phyloP scores from a whole-genome alignment of 2,113 vertebrate genomes.

The Fregetta grallaria region DNA sequence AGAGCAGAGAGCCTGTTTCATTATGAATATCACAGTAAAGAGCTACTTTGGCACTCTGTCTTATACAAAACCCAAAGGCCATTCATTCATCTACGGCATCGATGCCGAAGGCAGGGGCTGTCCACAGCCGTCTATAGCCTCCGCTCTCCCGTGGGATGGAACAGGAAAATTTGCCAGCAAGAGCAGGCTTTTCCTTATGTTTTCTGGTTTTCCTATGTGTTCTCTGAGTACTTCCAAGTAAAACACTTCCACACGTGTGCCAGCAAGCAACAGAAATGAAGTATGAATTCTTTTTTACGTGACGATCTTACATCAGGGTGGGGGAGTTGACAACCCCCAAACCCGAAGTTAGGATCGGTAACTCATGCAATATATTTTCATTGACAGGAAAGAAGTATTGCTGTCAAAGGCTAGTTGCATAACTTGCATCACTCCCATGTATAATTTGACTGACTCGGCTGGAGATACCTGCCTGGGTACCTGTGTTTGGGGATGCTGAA shows the following conservation, averaged over 20 bases:
- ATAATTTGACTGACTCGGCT: rapidly evolving
- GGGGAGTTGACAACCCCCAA: neutral
- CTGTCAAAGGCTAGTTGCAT: rapidly evolving
- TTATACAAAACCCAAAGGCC: neutral
- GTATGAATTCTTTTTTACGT: rapidly evolving
- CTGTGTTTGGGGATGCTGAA: neutral
- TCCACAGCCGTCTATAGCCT: neutral
- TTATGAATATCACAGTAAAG: neutral
- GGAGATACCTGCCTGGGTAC: neutral
- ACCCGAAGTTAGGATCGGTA: rapidly evolving
- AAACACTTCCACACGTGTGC: neutral
- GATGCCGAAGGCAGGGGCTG: rapidly evolving
- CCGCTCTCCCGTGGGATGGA: neutral
- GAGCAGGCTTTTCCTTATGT: neutral
- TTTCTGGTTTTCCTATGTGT: neutral
- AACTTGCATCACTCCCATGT: neutral
- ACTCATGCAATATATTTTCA: rapidly evolving
- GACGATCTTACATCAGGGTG: rapidly evolving
- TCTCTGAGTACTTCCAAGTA: neutral
- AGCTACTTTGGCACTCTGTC: neutral
- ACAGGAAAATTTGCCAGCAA: neutral
- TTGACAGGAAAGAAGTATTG: rapidly evolving
- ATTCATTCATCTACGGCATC: rapidly evolving
- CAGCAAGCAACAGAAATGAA: neutral
- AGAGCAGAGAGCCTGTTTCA: neutral